Conservation (phyloP, 2,113 vertebrate species). For the Eulacestoma nigropectus region DNA sequence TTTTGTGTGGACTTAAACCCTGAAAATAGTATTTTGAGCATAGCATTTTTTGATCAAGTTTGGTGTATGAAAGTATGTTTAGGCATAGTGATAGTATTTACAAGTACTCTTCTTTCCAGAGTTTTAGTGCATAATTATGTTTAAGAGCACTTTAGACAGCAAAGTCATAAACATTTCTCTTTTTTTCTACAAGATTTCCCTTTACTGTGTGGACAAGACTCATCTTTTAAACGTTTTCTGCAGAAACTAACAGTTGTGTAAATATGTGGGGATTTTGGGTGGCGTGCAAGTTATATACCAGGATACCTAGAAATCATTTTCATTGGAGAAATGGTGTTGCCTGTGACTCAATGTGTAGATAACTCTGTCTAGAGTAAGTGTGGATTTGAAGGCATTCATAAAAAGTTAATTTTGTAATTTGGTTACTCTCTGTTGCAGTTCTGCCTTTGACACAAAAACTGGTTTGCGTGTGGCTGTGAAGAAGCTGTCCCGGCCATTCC, state of each 20-base stretch:
- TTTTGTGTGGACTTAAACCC: neutral
- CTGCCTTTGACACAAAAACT: slow-evolving; percentile 83
- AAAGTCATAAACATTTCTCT: neutral
- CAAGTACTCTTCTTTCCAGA: neutral
- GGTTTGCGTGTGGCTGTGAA: slow-evolving; percentile 89
- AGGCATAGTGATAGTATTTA: neutral
- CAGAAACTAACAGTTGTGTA: neutral
- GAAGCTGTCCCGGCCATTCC: slow-evolving; percentile 95
- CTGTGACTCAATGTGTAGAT: neutral
- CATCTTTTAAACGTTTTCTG: neutral
- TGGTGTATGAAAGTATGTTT: neutral
- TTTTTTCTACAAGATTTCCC: neutral
- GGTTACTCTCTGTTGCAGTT: slow-evolving; percentile 63
- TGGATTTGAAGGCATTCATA: neutral
- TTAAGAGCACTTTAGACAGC: neutral
- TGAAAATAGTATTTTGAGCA: neutral
- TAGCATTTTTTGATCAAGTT: neutral
- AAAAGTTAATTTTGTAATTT: neutral
- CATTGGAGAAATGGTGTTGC: neutral
- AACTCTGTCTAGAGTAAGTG: neutral
- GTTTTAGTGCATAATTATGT: neutral
- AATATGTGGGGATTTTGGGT: neutral
- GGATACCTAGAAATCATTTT: neutral
- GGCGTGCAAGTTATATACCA: neutral
- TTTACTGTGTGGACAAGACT: neutral